Conservation (phyloP, 2,113 vertebrate genomes). For the Sinocyclocheilus rhinocerous region DNA sequence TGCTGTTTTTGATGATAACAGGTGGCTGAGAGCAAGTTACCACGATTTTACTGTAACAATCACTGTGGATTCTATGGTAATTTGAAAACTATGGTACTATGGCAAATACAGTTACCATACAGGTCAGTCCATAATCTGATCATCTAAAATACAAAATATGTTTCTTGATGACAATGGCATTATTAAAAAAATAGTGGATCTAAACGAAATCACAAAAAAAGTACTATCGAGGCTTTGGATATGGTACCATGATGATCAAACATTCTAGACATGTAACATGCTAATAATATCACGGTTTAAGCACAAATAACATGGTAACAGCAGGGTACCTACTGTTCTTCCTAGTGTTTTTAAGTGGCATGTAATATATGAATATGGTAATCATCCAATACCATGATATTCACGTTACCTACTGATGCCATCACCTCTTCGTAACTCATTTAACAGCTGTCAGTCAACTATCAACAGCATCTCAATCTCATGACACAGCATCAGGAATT, state of each 20-base stretch:
- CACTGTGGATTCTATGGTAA: neutral
- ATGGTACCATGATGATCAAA: neutral
- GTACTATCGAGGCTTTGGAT: neutral
- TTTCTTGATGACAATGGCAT: too few relatives aligned
- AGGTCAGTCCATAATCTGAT: neutral
- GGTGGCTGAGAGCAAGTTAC: neutral
- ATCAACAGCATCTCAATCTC: neutral
- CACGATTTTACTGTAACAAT: neutral
- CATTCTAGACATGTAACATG: neutral
- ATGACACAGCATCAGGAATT: neutral
- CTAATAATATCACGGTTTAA: neutral
- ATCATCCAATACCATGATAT: neutral
- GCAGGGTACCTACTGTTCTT: neutral
- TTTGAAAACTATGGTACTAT: neutral
- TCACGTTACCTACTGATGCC: neutral
- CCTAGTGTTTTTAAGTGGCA: neutral
- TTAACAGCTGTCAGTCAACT: neutral
- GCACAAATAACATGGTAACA: neutral
- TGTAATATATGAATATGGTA: neutral
- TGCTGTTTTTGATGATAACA: neutral
- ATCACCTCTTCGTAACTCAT: neutral
- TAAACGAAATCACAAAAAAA: neutral
- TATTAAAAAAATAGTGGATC: neutral
- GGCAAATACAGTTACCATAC: neutral
- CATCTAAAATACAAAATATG: neutral